Conservation (phyloP, 2,888 invertebrate species). For the Neelides folsomi region DNA sequence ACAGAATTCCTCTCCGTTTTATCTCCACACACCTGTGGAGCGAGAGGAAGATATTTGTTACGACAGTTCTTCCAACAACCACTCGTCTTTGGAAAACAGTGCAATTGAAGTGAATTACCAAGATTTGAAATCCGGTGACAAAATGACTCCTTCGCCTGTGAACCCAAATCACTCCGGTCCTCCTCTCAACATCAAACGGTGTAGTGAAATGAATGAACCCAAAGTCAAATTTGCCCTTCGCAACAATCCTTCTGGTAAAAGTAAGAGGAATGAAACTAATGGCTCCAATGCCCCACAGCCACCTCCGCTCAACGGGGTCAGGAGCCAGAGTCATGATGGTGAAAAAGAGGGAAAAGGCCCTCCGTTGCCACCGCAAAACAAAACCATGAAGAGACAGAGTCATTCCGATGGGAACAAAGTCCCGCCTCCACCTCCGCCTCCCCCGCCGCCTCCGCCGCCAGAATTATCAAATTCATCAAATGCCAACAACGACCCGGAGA, state of each 20-base stretch:
- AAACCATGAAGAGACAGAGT: constrained; percentile 31
- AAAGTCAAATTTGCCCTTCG: no score
- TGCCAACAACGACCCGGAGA: not conserved
- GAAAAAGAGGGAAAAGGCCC: constrained; percentile 24
- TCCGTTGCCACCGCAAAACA: constrained; percentile 34
- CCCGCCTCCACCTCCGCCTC: constrained; percentile 7
- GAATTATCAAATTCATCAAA: not conserved
- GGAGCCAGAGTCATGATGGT: no score
- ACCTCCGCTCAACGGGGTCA: no score
- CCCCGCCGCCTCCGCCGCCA: constrained; percentile 6
- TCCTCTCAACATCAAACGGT: constrained; percentile 15
- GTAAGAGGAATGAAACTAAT: not conserved
- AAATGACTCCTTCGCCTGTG: constrained; percentile 28
- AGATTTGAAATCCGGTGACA: not conserved
- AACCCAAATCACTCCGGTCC: constrained; percentile 23
- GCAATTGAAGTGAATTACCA: no score
- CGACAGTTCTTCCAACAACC: not conserved
- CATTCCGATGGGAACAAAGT: constrained; percentile 5
- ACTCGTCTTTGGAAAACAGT: no score
- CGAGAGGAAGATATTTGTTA: constrained; percentile 4
- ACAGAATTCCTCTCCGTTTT: constrained; percentile 26
- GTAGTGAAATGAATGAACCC: not conserved
- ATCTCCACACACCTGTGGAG: constrained; percentile 26
- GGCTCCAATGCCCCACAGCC: constrained; percentile 3
- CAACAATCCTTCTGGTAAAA: no score